These are phyloP conservation scores for Platyura marginata DNA, from an alignment of 1,140 invertebrate genomes.

Conservation along the genomic window DNA sequence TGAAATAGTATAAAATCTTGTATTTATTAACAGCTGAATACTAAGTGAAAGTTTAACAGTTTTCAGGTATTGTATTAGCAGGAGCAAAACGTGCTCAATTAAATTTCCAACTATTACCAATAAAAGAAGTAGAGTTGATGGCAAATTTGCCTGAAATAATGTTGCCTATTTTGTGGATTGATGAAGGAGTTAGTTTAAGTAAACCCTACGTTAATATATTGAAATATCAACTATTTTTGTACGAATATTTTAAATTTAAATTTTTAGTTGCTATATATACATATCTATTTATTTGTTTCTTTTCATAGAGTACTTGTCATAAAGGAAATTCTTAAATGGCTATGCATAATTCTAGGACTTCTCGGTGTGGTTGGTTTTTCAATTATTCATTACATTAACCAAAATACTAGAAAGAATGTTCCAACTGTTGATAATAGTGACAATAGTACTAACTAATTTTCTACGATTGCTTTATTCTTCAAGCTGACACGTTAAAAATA, in stretches of 20 bases:
- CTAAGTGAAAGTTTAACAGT: too few relatives aligned
- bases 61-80: constrained; percentile 43
- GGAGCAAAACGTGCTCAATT: constrained; percentile 55
- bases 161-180: constrained; percentile 55
- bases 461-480: too few relatives aligned
- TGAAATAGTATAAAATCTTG: constrained; percentile 38
- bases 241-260: too few relatives aligned
- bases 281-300: too few relatives aligned
- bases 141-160: constrained; percentile 38
- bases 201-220: constrained; percentile 36
- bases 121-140: constrained; percentile 43
- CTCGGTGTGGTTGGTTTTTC: too few relatives aligned
- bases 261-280: too few relatives aligned
- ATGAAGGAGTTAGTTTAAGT: constrained; percentile 44
- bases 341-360: neutral
- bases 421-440: too few relatives aligned
- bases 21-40: neutral
- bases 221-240: constrained; percentile 33
- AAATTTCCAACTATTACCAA: constrained; percentile 38
- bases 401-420: too few relatives aligned
- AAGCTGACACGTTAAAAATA: too few relatives aligned
- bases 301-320: neutral
- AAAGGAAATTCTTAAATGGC: neutral
- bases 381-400: too few relatives aligned
- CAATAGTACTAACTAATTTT: too few relatives aligned